Base-by-base conservation (phyloP, 2,113 vertebrate species). In the Ceyx cyanopectus region DNA sequence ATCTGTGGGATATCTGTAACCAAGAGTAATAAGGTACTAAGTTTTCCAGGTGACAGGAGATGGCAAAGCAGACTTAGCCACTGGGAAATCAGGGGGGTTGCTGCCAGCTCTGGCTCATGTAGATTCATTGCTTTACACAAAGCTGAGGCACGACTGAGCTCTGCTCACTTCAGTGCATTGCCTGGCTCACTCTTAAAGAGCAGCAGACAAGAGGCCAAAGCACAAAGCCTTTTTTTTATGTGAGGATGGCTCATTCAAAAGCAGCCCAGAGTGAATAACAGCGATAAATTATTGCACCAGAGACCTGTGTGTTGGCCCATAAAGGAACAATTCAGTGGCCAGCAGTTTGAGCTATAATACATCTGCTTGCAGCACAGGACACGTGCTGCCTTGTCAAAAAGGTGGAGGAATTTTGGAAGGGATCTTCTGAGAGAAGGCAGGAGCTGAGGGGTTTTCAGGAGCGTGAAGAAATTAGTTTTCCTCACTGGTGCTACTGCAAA, bases 1-100 rank as follows among this genome's bases (percentile, higher is more conserved):
- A 75, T 62, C 77, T 51, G 9, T 73, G 40, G 45, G 43, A 23
- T 66, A 65, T 78, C 70, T 78, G n/a, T 72, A 58, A 65, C 50
- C 37, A 41, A 61, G 30, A 24, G 14, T 37, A 37, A 90, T 93
- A 95, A 93, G 58, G 54, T 58, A 68, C 57, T 41, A 84, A 5
- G 19, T 41, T 50, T 86, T 88, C 62, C 69, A 86, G 76, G 68
- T 81, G 79, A 56, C 65, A 90, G 72, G 37, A 77, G 81, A 27
- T 65, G 78, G 57, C 45, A 84, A 94, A 75, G 27, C 32, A 81
- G 37, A 41, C 13, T 60, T 9, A 56, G 11, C 19, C n/a, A 9
- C 10, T 81, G 66, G 53, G 84, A 84, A 92, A 78, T 9, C 5
- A 34, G 20, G 15, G 14, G 57, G 40, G 74, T 45, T 83, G 43